A percentile compares a stretch with the other conserved stretches of the same genome.
Evolutionary conservation across 1,140 invertebrate species (phyloP).

Genomic region (Orchesella cincta): DNA sequence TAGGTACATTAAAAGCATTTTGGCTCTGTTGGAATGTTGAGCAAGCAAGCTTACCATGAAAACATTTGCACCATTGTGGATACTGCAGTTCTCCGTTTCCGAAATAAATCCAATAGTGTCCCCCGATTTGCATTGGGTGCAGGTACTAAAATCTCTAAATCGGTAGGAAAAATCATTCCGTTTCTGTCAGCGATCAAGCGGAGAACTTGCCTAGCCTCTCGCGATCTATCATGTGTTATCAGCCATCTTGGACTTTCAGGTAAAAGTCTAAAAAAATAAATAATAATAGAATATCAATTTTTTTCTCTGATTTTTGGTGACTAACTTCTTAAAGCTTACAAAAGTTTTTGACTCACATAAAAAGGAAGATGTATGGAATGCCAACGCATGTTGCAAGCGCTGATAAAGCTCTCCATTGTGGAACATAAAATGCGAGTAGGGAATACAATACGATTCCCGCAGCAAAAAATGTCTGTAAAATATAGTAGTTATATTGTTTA

Average conservation of each 20-base stretch:
- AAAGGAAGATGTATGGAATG: slow-evolving; percentile 33
- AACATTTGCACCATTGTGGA: slow-evolving; percentile 42
- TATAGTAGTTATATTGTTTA: background rate
- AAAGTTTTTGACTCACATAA: slow-evolving; percentile 28
- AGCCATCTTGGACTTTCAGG: slow-evolving; percentile 49
- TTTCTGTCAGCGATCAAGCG: slow-evolving; percentile 36
- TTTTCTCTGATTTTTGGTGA: too few relatives aligned
- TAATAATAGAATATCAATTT: too few relatives aligned
- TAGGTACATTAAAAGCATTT: too few relatives aligned
- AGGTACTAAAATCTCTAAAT: slow-evolving; percentile 40
- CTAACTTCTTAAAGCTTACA: too few relatives aligned
- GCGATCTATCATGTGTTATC: slow-evolving; percentile 33
- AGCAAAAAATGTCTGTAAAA: slow-evolving; percentile 44
- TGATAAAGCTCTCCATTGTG: slow-evolving; percentile 42
- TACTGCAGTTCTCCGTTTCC: slow-evolving; percentile 10
- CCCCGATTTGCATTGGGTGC: slow-evolving; percentile 23
- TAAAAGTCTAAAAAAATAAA: slow-evolving; percentile 34
- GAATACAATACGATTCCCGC: slow-evolving; percentile 46
- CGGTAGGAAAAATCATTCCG: slow-evolving; percentile 39
- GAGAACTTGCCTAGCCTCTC: slow-evolving; percentile 39
- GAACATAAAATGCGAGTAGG: slow-evolving; percentile 34
- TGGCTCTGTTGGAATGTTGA: too few relatives aligned
- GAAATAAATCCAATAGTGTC: slow-evolving; percentile 31
- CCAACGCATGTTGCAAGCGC: slow-evolving; percentile 37
- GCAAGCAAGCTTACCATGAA: slow-evolving; percentile 40